Base-by-base conservation (phyloP, 2,888 invertebrate genomes). In the Theretra japonica region DNA sequence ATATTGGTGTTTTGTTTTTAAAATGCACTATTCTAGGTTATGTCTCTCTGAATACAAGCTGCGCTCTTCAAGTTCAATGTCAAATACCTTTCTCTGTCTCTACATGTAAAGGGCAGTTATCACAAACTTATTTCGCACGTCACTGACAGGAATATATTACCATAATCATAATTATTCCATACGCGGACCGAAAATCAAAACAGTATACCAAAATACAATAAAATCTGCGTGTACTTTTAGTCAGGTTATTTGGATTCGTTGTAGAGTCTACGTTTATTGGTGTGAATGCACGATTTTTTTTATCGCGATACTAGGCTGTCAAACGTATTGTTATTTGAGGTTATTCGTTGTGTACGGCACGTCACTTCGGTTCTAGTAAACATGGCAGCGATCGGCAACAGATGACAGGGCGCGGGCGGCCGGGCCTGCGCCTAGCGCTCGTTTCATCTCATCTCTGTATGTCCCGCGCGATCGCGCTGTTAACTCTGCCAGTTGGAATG, bases 371-470 rank as follows among this genome's bases (percentile, higher is more conserved):
- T 86, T 88, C 89, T 89, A 88, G 94, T 94, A 93, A 93, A 93
- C 94, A 94, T 94, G 93, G 93, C 93, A 92, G 92, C 88, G 88
- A 80, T 88, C 84, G 90, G 92, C 92, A 94, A 93, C 93, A 93
- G 93, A 93, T 94, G 94, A 93, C 87, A 88, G 88, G 90, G 92
- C 92, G 91, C 92, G 91, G 90, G 91, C 90, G 88, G 82, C 85
- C 90, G 89, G 79, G 88, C 90, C 92, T 93, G 93, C 93, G 93
- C 92, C 91, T 80, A 83, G 82, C 80, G 82, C 80, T 84, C 86
- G 83, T 82, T 83, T 92, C 91, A 92, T 92, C 90, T 91, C 93
- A 91, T 93, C 86, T 86, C 89, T 84, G 78, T 78, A 78, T 78
- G 84, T 84, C 79, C 83, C 83, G 81, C 83, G 82, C 84, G 83